Conservation (phyloP, 1,140 invertebrate genomes). For the Trichoplusia ni region DNA sequence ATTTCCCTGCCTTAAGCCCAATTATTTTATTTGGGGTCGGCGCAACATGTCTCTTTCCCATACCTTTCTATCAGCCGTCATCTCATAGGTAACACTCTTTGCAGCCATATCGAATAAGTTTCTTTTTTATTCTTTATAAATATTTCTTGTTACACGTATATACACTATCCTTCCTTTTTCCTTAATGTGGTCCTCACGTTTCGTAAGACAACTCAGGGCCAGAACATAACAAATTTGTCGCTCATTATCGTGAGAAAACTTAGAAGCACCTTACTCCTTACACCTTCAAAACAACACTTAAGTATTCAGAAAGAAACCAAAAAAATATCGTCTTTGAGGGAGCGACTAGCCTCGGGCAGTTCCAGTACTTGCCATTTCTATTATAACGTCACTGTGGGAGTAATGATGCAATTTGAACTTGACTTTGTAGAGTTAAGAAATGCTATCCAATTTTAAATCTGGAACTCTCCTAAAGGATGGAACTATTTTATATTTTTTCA, state of each 20-base stretch:
- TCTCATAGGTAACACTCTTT: no score
- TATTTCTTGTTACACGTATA: no score
- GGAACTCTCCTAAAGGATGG: no score
- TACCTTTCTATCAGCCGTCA: no score
- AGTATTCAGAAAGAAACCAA: slow-evolving; percentile 5
- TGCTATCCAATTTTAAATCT: neutral
- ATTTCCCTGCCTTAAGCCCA: no score
- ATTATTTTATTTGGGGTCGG: no score
- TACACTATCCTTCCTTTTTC: no score
- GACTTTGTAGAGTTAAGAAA: neutral
- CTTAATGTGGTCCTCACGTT: neutral
- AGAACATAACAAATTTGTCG: neutral
- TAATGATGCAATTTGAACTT: slow-evolving; percentile 27
- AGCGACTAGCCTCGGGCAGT: neutral
- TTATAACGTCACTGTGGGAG: neutral
- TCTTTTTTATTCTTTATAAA: no score
- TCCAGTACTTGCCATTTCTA: neutral
- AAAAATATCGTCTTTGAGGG: slow-evolving; percentile 16
- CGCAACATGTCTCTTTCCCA: no score
- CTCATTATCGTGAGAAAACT: neutral
- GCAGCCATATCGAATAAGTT: no score
- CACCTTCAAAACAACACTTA: neutral
- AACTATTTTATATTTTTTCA: no score
- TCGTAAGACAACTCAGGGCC: neutral
- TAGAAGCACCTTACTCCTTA: slow-evolving; percentile 1